Evolutionary conservation across 2,797 vertebrate genomes (phyloP), one percentile per base, ranked within the genome.

Genomic region (Enteromius paludinosus): DNA sequence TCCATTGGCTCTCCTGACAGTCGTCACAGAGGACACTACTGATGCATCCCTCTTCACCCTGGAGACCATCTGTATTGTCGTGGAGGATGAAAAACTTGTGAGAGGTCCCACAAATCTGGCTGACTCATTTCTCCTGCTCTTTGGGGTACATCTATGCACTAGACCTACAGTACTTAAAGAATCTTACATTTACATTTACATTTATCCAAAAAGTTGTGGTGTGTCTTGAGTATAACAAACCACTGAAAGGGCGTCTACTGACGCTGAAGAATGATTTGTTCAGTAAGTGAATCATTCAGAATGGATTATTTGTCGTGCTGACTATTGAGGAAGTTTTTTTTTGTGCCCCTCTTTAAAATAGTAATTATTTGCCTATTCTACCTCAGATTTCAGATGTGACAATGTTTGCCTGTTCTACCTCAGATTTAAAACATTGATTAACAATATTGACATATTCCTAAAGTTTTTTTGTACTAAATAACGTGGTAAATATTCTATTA

Each of bases 211-310:
- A 38, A 38, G 35, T 38, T 38, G 35, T 38, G 38, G 20, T 82
- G 41, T 74, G 56, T 54, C 80, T 82, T 56, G 71, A 82, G 45
- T 59, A 82, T 23, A 49, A 35, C 30, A 82, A 82, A 82, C 80
- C 79, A 56, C 68, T 82, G 15, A 75, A 75, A 66, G 54, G 38
- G 43, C 41, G 28, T 45, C 17, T 75, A 38, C 70, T 74, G 25
- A 65, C 71, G 4, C 64, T 82, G 79, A 81, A 81, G 49, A 72
- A 81, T 43, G 52, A 81, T 62, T 81, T 81, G 68, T 45, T 81
- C 35, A 78, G 35, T 78, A 11, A 64, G n/a, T 78, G 62, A 79
- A 43, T 43, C 41, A 43, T 43, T 43, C 41, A 43, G 41, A 43
- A 43, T 43, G 9, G 41, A 43, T 43, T 49, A 18, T 43, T 18